phyloP scores from a whole-genome alignment of 2,888 invertebrate species.

The Hyposoter dolosus region DNA sequence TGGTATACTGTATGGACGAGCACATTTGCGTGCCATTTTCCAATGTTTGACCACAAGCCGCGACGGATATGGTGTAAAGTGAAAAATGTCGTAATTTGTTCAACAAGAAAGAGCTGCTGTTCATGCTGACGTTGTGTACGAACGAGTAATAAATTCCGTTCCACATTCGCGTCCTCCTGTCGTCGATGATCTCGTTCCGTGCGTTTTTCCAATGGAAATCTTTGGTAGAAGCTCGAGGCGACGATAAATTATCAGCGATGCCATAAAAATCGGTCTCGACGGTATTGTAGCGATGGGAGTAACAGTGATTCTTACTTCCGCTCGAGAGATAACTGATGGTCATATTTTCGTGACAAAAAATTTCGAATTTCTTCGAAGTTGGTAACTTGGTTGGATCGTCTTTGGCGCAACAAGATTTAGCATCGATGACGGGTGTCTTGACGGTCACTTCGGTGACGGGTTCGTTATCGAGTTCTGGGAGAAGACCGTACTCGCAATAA shows the following conservation, averaged over 20 bases:
- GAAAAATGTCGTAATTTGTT: slow-evolving; percentile 86
- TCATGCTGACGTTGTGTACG: slow-evolving; percentile 74
- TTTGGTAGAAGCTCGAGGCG: slow-evolving; percentile 35
- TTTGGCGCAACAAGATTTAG: slow-evolving; percentile 73
- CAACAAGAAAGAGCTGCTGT: slow-evolving; percentile 74
- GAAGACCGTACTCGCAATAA: slow-evolving; percentile 82
- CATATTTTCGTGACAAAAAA: slow-evolving; percentile 76
- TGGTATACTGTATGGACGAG: slow-evolving; percentile 76
- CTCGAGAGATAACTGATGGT: slow-evolving; percentile 73
- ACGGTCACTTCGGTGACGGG: slow-evolving; percentile 68
- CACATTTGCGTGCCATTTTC: slow-evolving; percentile 81
- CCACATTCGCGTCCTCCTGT: slow-evolving; percentile 60
- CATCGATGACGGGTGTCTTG: slow-evolving; percentile 61
- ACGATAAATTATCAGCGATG: slow-evolving; percentile 47
- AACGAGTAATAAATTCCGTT: slow-evolving; percentile 70
- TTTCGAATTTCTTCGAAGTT: slow-evolving; percentile 75
- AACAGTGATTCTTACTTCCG: slow-evolving; percentile 76
- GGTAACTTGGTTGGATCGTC: slow-evolving; percentile 41
- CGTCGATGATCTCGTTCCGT: slow-evolving; percentile 48
- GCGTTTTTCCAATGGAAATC: slow-evolving; percentile 8
- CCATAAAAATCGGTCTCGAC: slow-evolving; percentile 66
- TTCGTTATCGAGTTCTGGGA: slow-evolving; percentile 70
- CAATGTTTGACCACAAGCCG: slow-evolving; percentile 86
- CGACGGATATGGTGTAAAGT: slow-evolving; percentile 87
- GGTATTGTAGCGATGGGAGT: slow-evolving; percentile 71